Conservation (phyloP, 2,113 vertebrate species). For the Clarias batrachus region DNA sequence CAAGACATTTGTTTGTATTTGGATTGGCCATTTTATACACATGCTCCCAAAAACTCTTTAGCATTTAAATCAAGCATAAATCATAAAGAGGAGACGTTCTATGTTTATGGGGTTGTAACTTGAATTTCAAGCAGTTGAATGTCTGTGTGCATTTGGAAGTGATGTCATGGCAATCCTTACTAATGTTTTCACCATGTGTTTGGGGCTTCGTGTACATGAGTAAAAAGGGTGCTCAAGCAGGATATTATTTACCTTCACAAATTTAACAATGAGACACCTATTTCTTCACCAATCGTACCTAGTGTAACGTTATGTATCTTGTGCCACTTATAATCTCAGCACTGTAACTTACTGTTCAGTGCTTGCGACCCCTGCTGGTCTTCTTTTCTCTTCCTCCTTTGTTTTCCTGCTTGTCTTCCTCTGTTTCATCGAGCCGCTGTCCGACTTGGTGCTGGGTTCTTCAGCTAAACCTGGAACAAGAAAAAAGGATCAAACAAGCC, state of each 20-base stretch:
- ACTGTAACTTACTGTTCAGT: constrained; percentile 84
- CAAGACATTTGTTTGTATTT: not conserved
- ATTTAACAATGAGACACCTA: not conserved
- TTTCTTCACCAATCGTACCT: not conserved
- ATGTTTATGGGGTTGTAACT: not conserved
- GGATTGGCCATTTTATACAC: not conserved
- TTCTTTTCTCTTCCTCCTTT: constrained; percentile 77
- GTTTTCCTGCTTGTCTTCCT: constrained; percentile 80
- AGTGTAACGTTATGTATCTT: not conserved
- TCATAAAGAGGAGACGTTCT: not conserved
- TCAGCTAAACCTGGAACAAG: constrained; percentile 81
- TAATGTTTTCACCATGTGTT: not conserved
- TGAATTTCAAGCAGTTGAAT: not conserved
- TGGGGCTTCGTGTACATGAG: not conserved
- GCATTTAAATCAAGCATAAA: not conserved
- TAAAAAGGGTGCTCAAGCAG: not conserved
- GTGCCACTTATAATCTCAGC: not conserved
- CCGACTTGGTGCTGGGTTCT: constrained; percentile 79
- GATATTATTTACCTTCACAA: not conserved
- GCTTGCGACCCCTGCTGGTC: constrained; percentile 78
- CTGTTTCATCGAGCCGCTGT: constrained; percentile 78
- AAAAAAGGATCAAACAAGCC: not conserved
- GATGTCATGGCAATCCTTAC: not conserved
- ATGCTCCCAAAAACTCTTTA: not conserved
- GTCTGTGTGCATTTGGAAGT: not conserved